Evolutionary conservation across 2,113 vertebrate species (phyloP).

Genomic region (Nothobranchius furzeri): DNA sequence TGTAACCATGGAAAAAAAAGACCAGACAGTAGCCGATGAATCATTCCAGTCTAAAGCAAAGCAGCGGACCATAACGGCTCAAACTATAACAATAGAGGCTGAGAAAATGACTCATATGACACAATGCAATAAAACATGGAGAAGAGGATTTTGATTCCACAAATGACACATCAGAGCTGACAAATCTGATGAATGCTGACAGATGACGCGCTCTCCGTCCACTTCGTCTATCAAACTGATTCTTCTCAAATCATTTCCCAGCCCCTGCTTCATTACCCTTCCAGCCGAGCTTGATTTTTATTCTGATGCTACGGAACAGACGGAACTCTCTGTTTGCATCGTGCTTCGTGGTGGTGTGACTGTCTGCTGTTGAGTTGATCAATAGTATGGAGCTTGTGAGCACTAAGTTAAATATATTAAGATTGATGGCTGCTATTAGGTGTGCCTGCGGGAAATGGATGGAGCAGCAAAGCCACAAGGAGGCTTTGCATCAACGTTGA

Average conservation of each 20-base stretch:
- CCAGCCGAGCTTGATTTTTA: constrained; percentile 11
- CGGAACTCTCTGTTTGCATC: constrained; percentile 28
- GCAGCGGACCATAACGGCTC: background rate
- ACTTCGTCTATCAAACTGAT: background rate
- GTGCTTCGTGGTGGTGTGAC: constrained; percentile 22
- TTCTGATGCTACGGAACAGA: constrained; percentile 24
- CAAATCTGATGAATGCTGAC: constrained; percentile 36
- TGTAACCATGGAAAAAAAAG: background rate
- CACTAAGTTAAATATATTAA: constrained; percentile 63
- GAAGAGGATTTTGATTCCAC: background rate
- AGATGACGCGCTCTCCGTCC: constrained; percentile 1
- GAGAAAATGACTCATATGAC: constrained; percentile 1
- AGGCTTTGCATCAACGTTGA: constrained; percentile 13
- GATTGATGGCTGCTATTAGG: constrained; percentile 68
- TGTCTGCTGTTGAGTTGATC: constrained; percentile 54
- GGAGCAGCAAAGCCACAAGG: constrained; percentile 25
- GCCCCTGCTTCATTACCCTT: background rate
- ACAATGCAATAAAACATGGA: constrained; percentile 12
- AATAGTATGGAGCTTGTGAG: constrained; percentile 45
- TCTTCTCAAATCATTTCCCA: background rate
- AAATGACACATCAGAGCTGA: constrained; percentile 20
- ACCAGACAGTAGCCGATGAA: background rate
- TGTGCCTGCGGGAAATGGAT: constrained; percentile 23
- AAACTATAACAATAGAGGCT: background rate
- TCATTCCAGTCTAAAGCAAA: background rate